These are phyloP conservation scores for Heteractis magnifica DNA, from an alignment of 92 coral and sea anemone species.

Conservation along the genomic window DNA sequence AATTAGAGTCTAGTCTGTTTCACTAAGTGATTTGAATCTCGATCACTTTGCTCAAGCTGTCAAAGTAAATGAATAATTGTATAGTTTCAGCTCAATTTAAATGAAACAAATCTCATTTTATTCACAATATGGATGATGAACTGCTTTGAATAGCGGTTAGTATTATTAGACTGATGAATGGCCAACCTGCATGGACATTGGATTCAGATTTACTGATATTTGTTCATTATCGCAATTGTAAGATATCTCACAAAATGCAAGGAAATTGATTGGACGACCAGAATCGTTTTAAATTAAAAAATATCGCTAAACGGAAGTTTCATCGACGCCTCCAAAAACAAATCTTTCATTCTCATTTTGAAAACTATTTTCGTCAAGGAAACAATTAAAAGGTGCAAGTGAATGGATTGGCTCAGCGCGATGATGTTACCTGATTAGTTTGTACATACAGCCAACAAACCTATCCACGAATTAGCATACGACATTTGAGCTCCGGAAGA, in stretches of 20 bases:
- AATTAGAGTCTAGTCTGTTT: no score
- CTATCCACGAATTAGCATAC: constrained; percentile 19
- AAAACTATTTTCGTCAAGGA: background rate
- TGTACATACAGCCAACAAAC: background rate
- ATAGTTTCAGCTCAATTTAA: background rate
- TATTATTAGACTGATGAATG: no score
- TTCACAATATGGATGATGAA: background rate
- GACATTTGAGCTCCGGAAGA: constrained; percentile 25
- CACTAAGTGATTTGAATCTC: no score
- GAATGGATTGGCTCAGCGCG: constrained; percentile 8
- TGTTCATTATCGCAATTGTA: background rate
- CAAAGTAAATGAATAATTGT: background rate
- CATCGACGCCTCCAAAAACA: background rate
- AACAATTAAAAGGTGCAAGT: background rate
- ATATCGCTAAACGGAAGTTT: constrained; percentile 8
- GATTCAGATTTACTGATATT: background rate
- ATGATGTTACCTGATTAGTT: constrained; percentile 5
- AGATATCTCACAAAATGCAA: background rate
- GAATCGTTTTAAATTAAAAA: background rate
- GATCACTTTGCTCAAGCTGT: background rate
- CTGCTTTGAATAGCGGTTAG: no score
- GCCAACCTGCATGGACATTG: no score
- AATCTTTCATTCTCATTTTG: background rate
- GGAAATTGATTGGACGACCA: background rate
- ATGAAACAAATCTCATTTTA: background rate